These are phyloP conservation scores for Eremobia ochroleuca DNA, from an alignment of 2,888 invertebrate species.

Conservation along the genomic window DNA sequence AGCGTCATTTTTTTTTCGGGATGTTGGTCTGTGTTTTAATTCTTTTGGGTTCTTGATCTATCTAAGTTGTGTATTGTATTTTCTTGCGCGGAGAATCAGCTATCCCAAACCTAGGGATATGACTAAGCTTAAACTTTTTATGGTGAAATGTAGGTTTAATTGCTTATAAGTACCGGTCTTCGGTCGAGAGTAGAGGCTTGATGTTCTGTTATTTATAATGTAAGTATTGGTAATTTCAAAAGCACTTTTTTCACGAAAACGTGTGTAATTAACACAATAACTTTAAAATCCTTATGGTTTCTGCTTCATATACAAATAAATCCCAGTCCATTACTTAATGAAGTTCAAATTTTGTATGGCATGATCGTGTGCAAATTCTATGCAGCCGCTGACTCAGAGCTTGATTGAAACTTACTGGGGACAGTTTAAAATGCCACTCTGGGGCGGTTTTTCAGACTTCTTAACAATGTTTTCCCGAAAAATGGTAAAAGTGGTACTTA, in stretches of 20 bases:
- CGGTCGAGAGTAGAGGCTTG: too few relatives aligned
- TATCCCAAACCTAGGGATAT: too few relatives aligned
- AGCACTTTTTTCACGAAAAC: too few relatives aligned
- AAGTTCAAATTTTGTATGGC: slow-evolving; percentile 20
- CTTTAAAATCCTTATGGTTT: too few relatives aligned
- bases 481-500: neutral
- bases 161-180: too few relatives aligned
- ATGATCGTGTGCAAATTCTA: slow-evolving; percentile 28
- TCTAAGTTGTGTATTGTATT: neutral
- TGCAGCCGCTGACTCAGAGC: slow-evolving; percentile 23
- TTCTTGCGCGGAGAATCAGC: neutral
- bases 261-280: too few relatives aligned
- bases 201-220: too few relatives aligned
- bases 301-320: neutral
- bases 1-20: neutral
- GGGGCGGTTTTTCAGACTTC: neutral
- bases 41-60: neutral
- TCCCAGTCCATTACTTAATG: slow-evolving; percentile 29
- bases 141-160: too few relatives aligned
- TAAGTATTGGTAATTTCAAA: neutral
- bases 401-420: slow-evolving; percentile 9
- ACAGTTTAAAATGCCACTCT: neutral
- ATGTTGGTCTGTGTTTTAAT: too few relatives aligned
- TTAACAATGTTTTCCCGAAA: neutral
- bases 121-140: neutral